Conservation (phyloP, 1,140 invertebrate genomes). For the Lordiphosa stackelbergi region DNA sequence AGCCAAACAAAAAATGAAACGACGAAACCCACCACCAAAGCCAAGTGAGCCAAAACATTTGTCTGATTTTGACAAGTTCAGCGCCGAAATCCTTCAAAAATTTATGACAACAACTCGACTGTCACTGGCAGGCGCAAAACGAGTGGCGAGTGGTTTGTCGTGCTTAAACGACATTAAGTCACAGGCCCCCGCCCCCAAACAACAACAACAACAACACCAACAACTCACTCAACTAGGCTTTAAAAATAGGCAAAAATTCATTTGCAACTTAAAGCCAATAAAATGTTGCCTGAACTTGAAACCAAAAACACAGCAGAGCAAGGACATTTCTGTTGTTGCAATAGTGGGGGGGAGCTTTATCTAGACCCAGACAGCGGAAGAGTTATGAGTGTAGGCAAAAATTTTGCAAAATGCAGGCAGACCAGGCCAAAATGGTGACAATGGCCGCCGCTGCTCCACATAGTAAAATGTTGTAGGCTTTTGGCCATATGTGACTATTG, state of each 20-base stretch:
- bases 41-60: conserved; percentile 22
- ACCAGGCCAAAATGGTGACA: conserved; percentile 57
- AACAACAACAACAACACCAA: conserved; percentile 35
- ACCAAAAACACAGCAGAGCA: conserved; percentile 28
- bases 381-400: conserved; percentile 59
- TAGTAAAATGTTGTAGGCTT: neutral
- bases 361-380: conserved; percentile 49
- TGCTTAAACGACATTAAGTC: conserved; percentile 70
- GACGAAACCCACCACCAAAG: conserved; percentile 46
- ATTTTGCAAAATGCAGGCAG: conserved; percentile 35
- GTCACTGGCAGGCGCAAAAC: conserved; percentile 58
- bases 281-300: conserved; percentile 45
- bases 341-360: conserved; percentile 39
- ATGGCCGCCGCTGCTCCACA: conserved; percentile 63
- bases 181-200: conserved; percentile 27
- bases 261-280: conserved; percentile 16
- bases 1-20: conserved; percentile 3
- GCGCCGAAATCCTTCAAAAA: conserved; percentile 76
- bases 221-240: conserved; percentile 42
- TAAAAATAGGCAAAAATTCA: conserved; percentile 37
- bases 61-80: conserved; percentile 76
- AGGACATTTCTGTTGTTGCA: conserved; percentile 24
- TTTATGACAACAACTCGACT: conserved; percentile 54
- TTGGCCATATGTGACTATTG: conserved; percentile 35
- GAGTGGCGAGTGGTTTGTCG: conserved; percentile 48